These are phyloP conservation scores for Leptopilina clavipes DNA, from an alignment of 1,140 invertebrate species.

Conservation along the genomic window DNA sequence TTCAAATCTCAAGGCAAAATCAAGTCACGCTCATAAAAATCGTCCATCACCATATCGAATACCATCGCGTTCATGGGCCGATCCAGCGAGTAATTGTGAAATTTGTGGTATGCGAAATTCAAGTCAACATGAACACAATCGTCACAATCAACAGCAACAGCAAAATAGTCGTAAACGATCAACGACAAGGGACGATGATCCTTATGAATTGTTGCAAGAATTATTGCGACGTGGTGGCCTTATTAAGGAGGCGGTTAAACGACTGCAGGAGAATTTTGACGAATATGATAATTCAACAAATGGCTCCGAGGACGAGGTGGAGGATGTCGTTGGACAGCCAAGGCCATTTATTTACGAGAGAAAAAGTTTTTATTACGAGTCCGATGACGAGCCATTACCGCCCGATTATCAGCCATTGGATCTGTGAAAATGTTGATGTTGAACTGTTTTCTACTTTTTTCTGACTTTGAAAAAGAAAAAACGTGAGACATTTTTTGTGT, in stretches of 20 bases:
- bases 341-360: conserved; percentile 63
- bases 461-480: neutral
- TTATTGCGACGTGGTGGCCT: conserved; percentile 79
- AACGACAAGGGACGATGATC: conserved; percentile 72
- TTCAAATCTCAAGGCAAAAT: conserved; percentile 72
- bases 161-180: conserved; percentile 55
- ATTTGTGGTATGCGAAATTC: conserved; percentile 59
- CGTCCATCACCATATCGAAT: conserved; percentile 79
- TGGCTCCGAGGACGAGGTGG: conserved; percentile 56
- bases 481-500: too few species aligned
- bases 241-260: conserved; percentile 83
- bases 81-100: conserved; percentile 65
- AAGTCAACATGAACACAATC: conserved; percentile 51
- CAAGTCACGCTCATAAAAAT: conserved; percentile 67
- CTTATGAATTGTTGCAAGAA: conserved; percentile 81
- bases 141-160: conserved; percentile 37
- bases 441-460: neutral
- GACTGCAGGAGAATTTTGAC: conserved; percentile 77
- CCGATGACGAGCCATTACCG: conserved; percentile 63
- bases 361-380: conserved; percentile 63
- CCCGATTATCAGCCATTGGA: conserved; percentile 59
- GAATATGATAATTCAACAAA: conserved; percentile 70
- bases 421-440: conserved; percentile 46
- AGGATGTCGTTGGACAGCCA: conserved; percentile 50
- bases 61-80: conserved; percentile 75